phyloP scores from a whole-genome alignment of 2,113 vertebrate genomes.

The Heloderma charlesbogerti region DNA sequence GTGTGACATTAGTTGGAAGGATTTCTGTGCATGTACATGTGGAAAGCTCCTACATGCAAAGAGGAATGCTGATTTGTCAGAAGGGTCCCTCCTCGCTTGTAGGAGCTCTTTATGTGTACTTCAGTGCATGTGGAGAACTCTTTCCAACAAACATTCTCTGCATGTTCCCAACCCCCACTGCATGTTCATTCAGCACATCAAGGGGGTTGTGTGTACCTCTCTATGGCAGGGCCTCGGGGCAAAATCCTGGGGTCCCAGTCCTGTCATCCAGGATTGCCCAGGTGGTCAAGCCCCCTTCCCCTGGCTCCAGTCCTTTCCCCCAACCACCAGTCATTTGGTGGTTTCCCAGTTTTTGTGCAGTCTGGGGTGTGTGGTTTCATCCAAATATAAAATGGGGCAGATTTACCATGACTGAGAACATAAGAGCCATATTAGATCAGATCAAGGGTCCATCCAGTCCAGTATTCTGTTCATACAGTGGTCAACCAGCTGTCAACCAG shows the following conservation, averaged over 20 bases:
- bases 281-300: neutral
- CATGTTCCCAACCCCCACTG: neutral
- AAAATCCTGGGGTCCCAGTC: no score
- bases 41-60: neutral
- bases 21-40: neutral
- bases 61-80: neutral
- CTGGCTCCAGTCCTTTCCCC: neutral
- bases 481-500: no score
- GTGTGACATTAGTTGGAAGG: neutral
- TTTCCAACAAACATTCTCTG: no score
- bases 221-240: no score
- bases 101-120: no score
- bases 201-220: neutral
- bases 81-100: neutral
- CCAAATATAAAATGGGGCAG: slow-evolving; percentile 7
- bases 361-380: neutral
- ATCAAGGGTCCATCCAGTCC: no score
- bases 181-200: neutral
- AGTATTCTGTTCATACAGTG: no score
- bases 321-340: no score
- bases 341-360: no score
- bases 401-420: slow-evolving; percentile 14
- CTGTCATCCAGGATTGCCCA: no score
- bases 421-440: no score
- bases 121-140: no score